These are phyloP conservation scores for Phenganax stokvisi DNA, from an alignment of 92 coral and sea anemone species.

Conservation along the genomic window DNA sequence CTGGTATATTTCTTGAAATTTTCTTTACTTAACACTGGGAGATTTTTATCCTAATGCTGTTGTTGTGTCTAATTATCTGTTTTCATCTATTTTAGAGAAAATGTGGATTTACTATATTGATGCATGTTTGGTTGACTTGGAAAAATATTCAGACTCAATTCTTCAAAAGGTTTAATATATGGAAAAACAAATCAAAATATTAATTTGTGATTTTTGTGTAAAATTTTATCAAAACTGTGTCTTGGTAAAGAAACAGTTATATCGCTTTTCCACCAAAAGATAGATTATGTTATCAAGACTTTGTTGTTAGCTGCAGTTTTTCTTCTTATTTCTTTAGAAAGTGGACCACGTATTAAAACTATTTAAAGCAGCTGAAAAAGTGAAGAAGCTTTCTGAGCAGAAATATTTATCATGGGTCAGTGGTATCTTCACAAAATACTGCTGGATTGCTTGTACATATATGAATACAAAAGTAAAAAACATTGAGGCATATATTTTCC, in stretches of 20 bases:
- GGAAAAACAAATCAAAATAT: neutral
- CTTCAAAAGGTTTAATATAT: conserved; percentile 54
- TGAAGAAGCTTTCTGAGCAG: conserved; percentile 50
- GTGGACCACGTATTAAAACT: conserved; percentile 49
- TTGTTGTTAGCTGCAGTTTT: neutral
- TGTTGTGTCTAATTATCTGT: neutral
- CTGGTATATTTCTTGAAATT: conserved; percentile 53
- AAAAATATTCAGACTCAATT: conserved; percentile 38
- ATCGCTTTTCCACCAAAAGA: too few species aligned
- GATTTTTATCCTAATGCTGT: too few species aligned
- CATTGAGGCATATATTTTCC: neutral
- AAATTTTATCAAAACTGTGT: neutral
- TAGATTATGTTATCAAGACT: neutral
- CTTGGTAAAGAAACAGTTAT: too few species aligned
- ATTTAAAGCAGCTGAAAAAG: conserved; percentile 59
- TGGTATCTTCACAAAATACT: neutral
- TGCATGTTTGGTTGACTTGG: conserved; percentile 51
- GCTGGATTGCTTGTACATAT: too few species aligned
- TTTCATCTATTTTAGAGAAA: conserved; percentile 48
- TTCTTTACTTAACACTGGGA: neutral
- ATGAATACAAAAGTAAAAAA: neutral
- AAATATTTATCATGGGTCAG: conserved; percentile 73
- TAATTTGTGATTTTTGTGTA: neutral
- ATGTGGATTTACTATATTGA: conserved; percentile 84
- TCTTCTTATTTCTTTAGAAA: conserved; percentile 40